These are phyloP conservation scores for Linnaemya vulpina DNA, from an alignment of 2,888 invertebrate genomes.

Conservation along the genomic window DNA sequence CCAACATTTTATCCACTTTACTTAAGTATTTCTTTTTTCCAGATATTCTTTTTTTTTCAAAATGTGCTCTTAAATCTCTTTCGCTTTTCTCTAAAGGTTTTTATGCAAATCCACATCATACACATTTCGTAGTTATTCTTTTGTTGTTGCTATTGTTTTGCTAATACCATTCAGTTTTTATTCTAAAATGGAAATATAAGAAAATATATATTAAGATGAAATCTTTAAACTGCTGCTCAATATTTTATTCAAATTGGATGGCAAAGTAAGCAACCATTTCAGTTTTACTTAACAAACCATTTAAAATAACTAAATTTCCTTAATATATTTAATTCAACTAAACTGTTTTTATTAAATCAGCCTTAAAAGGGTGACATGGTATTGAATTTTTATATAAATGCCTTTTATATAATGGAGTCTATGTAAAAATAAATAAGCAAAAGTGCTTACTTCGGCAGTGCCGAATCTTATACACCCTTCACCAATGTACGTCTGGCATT, in stretches of 20 bases:
- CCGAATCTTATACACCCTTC: too few relatives aligned
- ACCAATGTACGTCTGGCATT: too few relatives aligned
- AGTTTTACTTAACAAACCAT: not conserved
- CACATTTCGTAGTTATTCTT: constrained; percentile 12
- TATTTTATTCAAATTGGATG: constrained; percentile 48
- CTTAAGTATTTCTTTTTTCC: constrained; percentile 54
- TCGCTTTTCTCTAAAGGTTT: constrained; percentile 47
- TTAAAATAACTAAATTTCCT: not conserved
- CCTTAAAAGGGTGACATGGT: not conserved
- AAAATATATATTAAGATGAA: constrained; percentile 48
- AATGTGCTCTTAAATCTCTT: constrained; percentile 65
- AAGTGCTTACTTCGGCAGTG: too few relatives aligned
- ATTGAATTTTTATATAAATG: too few relatives aligned
- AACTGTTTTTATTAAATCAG: constrained; percentile 2
- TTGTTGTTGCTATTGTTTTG: constrained; percentile 42
- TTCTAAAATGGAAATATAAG: not conserved
- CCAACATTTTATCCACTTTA: constrained; percentile 64
- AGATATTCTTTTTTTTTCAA: not conserved
- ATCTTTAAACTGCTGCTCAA: constrained; percentile 48
- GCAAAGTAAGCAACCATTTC: not conserved
- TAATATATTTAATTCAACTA: not conserved
- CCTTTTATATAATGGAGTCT: not conserved
- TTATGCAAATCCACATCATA: constrained; percentile 57
- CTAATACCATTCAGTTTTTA: constrained; percentile 63
- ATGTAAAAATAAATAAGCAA: too few relatives aligned